Evolutionary conservation across 2,888 invertebrate genomes (phyloP), one percentile per base, ranked within the genome.

Genomic region (Nasonovia ribisnigri): DNA sequence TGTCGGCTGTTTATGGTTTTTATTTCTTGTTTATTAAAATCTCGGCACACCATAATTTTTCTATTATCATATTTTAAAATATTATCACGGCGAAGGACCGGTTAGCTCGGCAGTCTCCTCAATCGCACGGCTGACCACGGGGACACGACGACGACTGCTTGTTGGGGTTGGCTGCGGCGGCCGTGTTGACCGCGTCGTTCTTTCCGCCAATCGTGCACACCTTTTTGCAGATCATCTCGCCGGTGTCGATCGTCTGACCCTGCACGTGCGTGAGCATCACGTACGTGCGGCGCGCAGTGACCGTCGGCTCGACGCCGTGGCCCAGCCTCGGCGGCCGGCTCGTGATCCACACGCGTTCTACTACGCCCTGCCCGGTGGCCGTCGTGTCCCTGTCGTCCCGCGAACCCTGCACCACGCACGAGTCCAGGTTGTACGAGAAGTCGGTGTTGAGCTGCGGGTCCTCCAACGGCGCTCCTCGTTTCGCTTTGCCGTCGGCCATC

Each of bases 241-340:
- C 89, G 16, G 93, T 57, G 84, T 93, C 93, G 36, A 93, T 90
- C 93, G n/a, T 89, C 57, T 93, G 89, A 4, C 93, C 93, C 93
- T 93, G 93, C 42, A 93, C 57, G 84, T 93, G 89, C 16, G 84
- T 89, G 29, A 89, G 93, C 89, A 93, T 90, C 46, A 93, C 93
- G 89, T 93, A 89, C 16, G 93, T 46, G 16, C 93, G 51, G 4
- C 93, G 89, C 1, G 92, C 87, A 26, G 20, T 60, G 60, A 92
- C 89, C 26, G 93, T 93, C 84, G 93, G 93, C 46, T 60, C 54
- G 46, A 57, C 93, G 36, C 88, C 92, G 43, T 11, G 88, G 24
- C 88, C 88, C n/a, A 92, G 13, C 16, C 54, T 26, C 57, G 93
- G 89, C 54, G 93, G 89, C 11, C 93, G 24, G 57, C 57, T 93